A percentile compares a stretch with the other conserved stretches of the same genome.
phyloP scores from a whole-genome alignment of 2,797 vertebrate species.

The Brachyrhaphis roseni region DNA sequence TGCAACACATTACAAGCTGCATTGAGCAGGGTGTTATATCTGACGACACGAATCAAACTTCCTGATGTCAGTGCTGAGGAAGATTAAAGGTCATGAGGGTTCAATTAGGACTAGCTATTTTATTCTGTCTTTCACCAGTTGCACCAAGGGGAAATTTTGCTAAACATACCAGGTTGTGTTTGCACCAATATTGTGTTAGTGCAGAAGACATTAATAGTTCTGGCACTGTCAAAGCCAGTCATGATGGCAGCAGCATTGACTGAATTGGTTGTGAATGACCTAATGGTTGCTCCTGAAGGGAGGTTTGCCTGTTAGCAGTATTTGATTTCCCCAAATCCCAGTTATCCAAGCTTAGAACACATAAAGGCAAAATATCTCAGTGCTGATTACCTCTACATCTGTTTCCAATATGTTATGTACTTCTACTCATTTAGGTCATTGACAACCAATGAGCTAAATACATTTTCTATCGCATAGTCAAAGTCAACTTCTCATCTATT shows the following conservation, averaged over 20 bases:
- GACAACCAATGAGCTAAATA: too few relatives aligned
- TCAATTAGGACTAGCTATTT: slow-evolving; percentile 30
- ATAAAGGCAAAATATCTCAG: too few relatives aligned
- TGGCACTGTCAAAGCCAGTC: slow-evolving; percentile 35
- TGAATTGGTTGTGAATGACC: slow-evolving; percentile 55
- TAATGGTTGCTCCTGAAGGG: slow-evolving; percentile 32
- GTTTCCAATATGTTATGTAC: too few relatives aligned
- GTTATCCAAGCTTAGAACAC: too few relatives aligned
- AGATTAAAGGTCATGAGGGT: slow-evolving; percentile 31
- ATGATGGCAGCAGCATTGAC: slow-evolving; percentile 59
- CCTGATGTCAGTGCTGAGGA: slow-evolving; percentile 20
- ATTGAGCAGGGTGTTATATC: not conserved
- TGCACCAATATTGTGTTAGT: slow-evolving; percentile 38
- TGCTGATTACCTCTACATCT: too few relatives aligned
- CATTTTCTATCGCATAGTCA: too few relatives aligned
- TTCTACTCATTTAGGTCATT: too few relatives aligned
- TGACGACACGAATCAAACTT: slow-evolving; percentile 15
- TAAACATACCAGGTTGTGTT: slow-evolving; percentile 68
- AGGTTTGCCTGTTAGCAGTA: too few relatives aligned
- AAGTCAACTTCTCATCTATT: not conserved
- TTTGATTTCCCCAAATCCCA: too few relatives aligned
- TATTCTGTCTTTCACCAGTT: slow-evolving; percentile 72
- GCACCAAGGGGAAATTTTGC: slow-evolving; percentile 59
- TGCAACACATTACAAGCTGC: not conserved
- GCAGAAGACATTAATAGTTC: slow-evolving; percentile 40